A percentile compares a stretch with the other conserved stretches of the same genome.
Conservation (phyloP, 1,140 invertebrate genomes). For the Drosophila nigrodunni region DNA sequence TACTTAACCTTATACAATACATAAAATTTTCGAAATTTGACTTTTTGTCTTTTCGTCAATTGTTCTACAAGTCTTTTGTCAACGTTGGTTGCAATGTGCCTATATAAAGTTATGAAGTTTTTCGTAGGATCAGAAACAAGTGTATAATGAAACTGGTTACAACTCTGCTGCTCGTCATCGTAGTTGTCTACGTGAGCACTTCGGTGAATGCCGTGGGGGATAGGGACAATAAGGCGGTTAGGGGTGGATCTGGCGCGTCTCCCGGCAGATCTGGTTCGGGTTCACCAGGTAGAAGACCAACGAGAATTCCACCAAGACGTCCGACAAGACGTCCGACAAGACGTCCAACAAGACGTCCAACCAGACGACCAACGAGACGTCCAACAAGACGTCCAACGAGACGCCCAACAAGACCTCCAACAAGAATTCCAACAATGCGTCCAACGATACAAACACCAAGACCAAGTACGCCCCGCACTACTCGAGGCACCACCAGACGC, state of each 20-base stretch:
- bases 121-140: background rate
- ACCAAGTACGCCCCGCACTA: background rate
- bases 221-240: too few species aligned
- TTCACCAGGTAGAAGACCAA: background rate
- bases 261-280: too few species aligned
- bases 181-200: background rate
- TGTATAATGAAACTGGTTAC: constrained; percentile 6
- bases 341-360: background rate
- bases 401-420: background rate
- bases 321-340: background rate
- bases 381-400: background rate
- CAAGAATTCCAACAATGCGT: too few species aligned
- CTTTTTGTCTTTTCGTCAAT: background rate
- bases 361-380: background rate
- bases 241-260: too few species aligned
- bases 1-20: too few species aligned
- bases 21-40: too few species aligned
- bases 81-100: background rate
- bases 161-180: background rate
- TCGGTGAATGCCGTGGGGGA: background rate
- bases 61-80: background rate
- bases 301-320: background rate
- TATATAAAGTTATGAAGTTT: background rate
- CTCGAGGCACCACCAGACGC: background rate
- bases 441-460: too few species aligned